Conservation (phyloP, 2,888 invertebrate species). For the Lochmaea capreae region DNA sequence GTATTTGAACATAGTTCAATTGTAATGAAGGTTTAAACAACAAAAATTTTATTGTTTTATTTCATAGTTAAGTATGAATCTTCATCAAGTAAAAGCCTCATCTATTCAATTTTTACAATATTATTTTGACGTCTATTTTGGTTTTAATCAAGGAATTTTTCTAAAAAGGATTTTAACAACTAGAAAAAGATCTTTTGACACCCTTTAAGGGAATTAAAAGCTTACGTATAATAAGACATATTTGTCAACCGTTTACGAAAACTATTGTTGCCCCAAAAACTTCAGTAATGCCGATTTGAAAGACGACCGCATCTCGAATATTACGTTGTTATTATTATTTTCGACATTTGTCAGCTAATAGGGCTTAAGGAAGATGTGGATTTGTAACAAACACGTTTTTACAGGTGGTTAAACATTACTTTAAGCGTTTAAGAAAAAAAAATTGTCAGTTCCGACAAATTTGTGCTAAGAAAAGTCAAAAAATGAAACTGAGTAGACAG, state of each 20-base stretch:
- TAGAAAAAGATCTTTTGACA: neutral
- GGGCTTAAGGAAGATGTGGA: constrained; percentile 2
- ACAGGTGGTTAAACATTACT: neutral
- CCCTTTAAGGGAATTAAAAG: constrained; percentile 3
- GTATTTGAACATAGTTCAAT: too few species aligned
- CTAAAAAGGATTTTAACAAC: neutral
- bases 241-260: constrained; percentile 2
- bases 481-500: neutral
- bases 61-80: too few species aligned
- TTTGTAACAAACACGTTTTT: neutral
- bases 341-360: neutral
- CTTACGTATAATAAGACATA: neutral
- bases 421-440: neutral
- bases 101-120: too few species aligned
- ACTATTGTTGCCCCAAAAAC: neutral
- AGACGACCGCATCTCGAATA: neutral
- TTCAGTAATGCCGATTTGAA: neutral
- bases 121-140: too few species aligned
- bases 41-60: too few species aligned
- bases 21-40: too few species aligned
- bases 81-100: too few species aligned
- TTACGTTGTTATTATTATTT: neutral
- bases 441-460: neutral
- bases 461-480: constrained; percentile 2
- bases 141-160: too few species aligned